phyloP scores from a whole-genome alignment of 1,140 invertebrate species.

The Leptinotarsa texana region DNA sequence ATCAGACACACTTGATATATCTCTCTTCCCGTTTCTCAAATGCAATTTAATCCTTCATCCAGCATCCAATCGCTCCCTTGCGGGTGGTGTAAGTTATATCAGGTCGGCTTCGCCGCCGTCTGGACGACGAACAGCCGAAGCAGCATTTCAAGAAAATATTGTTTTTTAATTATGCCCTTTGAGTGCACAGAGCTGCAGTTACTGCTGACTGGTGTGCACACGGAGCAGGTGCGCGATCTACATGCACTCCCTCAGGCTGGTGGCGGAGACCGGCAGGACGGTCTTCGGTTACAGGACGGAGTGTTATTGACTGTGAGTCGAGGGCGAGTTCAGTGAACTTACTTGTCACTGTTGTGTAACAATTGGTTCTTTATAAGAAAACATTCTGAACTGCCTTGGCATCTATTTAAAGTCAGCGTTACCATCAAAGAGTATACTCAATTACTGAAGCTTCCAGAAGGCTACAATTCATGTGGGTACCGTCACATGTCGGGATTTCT shows the following conservation, averaged over 20 bases:
- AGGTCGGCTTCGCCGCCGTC: constrained; percentile 11
- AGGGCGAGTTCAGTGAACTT: too few species aligned
- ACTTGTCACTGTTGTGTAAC: too few species aligned
- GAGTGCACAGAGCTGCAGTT: constrained; percentile 21
- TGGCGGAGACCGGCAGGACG: neutral
- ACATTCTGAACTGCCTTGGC: too few species aligned
- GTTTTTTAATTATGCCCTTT: constrained; percentile 24
- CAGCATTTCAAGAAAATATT: constrained; percentile 22
- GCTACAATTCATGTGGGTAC: too few species aligned
- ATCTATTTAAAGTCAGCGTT: too few species aligned
- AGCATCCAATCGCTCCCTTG: neutral
- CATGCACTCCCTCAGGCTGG: constrained; percentile 19
- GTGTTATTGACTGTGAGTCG: too few species aligned
- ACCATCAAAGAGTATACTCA: too few species aligned
- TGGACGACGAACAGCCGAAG: constrained; percentile 8
- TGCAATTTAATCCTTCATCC: neutral
- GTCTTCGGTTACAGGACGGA: constrained; percentile 3
- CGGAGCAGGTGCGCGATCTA: constrained; percentile 21
- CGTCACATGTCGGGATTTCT: too few species aligned
- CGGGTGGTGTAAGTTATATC: neutral
- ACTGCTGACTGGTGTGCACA: constrained; percentile 11
- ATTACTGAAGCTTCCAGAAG: too few species aligned
- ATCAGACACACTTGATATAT: too few species aligned
- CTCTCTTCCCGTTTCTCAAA: too few species aligned
- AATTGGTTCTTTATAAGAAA: too few species aligned